Evolutionary conservation across 2,888 invertebrate species (phyloP).

Genomic region (Trichopria drosophilae): DNA sequence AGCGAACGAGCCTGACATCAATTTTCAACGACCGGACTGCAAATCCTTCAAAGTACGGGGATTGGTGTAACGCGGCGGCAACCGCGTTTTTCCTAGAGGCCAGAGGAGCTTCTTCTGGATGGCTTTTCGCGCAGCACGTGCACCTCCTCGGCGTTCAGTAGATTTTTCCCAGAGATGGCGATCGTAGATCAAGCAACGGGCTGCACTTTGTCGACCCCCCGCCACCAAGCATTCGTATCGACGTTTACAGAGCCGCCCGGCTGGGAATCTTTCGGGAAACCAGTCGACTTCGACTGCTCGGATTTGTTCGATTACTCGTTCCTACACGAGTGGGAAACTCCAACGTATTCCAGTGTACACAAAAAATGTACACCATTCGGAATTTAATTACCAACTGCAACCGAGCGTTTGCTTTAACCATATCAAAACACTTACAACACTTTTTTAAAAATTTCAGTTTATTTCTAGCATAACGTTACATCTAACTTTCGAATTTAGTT

Average conservation of each 20-base stretch:
- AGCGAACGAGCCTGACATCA: slow-evolving; percentile 17
- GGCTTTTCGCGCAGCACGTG: neutral
- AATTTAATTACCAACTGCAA: too few relatives aligned
- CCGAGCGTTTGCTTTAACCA: too few relatives aligned
- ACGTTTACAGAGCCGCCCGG: slow-evolving; percentile 13
- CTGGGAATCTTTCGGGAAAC: slow-evolving; percentile 12
- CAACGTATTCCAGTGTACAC: too few relatives aligned
- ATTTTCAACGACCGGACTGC: slow-evolving; percentile 22
- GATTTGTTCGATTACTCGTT: too few relatives aligned
- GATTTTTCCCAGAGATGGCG: slow-evolving; percentile 45
- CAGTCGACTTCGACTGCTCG: too few relatives aligned
- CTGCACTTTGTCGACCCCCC: slow-evolving; percentile 41
- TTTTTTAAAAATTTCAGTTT: too few relatives aligned
- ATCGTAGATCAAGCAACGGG: slow-evolving; percentile 43
- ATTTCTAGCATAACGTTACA: too few relatives aligned
- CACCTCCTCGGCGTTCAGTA: slow-evolving; percentile 26
- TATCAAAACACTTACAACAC: too few relatives aligned
- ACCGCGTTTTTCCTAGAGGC: neutral
- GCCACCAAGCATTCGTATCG: slow-evolving; percentile 15
- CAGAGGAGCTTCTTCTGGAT: too few relatives aligned
- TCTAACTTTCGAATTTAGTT: too few relatives aligned
- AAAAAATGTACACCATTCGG: too few relatives aligned
- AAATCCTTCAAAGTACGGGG: slow-evolving; percentile 12
- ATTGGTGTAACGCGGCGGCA: neutral
- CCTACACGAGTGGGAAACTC: too few relatives aligned